Conservation (phyloP, 1,140 invertebrate species). For the Drosophila ficusphila region DNA sequence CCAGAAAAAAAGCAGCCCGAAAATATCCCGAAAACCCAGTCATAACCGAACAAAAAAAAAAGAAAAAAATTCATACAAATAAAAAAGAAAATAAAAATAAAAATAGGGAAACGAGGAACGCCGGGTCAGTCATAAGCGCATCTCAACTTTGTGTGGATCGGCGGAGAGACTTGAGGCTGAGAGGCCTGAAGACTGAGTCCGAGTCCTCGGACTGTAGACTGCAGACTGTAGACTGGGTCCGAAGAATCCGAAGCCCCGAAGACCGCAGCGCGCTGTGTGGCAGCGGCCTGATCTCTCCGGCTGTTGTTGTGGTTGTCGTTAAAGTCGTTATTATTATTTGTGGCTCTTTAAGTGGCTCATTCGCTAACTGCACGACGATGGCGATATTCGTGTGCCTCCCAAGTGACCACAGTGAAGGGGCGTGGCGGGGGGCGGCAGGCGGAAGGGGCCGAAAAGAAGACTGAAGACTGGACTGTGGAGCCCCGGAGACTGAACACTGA, state of each 20-base stretch:
- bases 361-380: constrained; percentile 80
- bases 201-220: background rate
- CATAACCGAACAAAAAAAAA: constrained; percentile 11
- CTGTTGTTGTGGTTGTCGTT: constrained; percentile 77
- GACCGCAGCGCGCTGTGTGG: constrained; percentile 32
- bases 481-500: background rate
- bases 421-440: background rate
- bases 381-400: constrained; percentile 77
- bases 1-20: constrained; percentile 1
- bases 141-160: constrained; percentile 64
- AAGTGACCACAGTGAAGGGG: constrained; percentile 5
- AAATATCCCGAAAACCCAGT: constrained; percentile 24
- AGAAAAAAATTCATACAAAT: too few species aligned
- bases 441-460: background rate
- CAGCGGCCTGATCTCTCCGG: constrained; percentile 59
- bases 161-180: background rate
- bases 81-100: too few species aligned
- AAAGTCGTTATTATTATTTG: constrained; percentile 83
- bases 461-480: constrained; percentile 12
- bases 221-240: constrained; percentile 5
- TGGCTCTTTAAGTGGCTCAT: constrained; percentile 82
- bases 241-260: too few species aligned
- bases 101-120: too few species aligned
- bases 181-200: background rate
- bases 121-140: constrained; percentile 67